Conservation (phyloP, 2,888 invertebrate genomes). For the Cephus nigrinus region DNA sequence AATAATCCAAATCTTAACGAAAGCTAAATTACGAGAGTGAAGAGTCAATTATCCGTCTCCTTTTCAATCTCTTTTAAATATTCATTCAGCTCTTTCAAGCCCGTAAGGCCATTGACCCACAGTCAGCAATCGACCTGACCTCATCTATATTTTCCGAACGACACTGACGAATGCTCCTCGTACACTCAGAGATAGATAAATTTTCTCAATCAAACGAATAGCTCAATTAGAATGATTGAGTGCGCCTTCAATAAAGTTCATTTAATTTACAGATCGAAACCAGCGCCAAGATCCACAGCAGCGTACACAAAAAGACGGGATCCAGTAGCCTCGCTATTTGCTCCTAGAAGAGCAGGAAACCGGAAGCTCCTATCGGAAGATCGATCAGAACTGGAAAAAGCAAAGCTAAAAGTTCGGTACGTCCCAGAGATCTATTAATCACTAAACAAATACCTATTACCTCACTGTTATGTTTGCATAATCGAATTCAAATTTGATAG, state of each 20-base stretch:
- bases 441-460: not conserved
- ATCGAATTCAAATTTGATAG: not conserved
- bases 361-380: not conserved
- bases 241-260: not conserved
- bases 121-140: conserved; percentile 33
- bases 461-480: not conserved
- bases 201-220: not conserved
- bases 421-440: not conserved
- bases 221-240: not conserved
- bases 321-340: conserved; percentile 43
- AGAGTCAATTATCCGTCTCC: not conserved
- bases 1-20: not conserved
- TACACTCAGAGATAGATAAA: not conserved
- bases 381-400: not conserved
- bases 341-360: conserved; percentile 31
- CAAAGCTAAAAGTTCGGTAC: not conserved
- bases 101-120: conserved; percentile 35
- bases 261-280: conserved; percentile 33
- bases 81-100: not conserved
- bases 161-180: not conserved
- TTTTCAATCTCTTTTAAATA: not conserved
- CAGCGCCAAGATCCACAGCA: conserved; percentile 28
- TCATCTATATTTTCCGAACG: conserved; percentile 21
- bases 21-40: not conserved
- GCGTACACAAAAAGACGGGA: conserved; percentile 36